These are phyloP conservation scores for Ascaphus truei DNA, from an alignment of 2,113 vertebrate genomes.

Conservation along the genomic window DNA sequence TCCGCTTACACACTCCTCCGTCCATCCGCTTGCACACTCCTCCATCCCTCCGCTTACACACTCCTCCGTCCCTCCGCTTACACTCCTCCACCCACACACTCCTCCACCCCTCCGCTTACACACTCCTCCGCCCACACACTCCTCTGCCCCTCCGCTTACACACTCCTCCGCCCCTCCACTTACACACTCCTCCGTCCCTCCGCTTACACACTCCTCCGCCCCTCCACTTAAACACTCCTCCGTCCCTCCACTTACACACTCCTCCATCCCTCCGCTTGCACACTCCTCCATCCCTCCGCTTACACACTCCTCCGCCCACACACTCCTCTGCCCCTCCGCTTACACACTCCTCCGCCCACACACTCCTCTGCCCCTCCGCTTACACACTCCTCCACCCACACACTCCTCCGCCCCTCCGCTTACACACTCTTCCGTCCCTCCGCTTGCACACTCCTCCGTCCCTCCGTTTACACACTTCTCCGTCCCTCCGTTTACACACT, in stretches of 20 bases:
- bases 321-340: background rate
- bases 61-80: background rate
- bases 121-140: too few species aligned
- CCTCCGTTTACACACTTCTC: background rate
- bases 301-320: too few species aligned
- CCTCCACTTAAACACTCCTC: background rate
- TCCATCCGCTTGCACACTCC: too few species aligned
- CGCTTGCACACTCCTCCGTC: background rate
- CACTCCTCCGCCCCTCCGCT: background rate
- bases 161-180: background rate
- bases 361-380: background rate
- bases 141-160: background rate
- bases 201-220: background rate
- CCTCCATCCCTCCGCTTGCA: too few species aligned
- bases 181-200: background rate
- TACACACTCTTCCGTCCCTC: too few species aligned
- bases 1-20: background rate
- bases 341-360: too few species aligned
- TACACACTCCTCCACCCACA: too few species aligned
- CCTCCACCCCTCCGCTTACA: background rate
- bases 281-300: background rate
- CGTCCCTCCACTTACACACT: conserved; percentile 3
- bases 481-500: too few species aligned
- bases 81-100: too few species aligned
- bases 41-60: background rate